These are phyloP conservation scores for Clarias fuscus DNA, from an alignment of 2,797 vertebrate species.

Conservation along the genomic window DNA sequence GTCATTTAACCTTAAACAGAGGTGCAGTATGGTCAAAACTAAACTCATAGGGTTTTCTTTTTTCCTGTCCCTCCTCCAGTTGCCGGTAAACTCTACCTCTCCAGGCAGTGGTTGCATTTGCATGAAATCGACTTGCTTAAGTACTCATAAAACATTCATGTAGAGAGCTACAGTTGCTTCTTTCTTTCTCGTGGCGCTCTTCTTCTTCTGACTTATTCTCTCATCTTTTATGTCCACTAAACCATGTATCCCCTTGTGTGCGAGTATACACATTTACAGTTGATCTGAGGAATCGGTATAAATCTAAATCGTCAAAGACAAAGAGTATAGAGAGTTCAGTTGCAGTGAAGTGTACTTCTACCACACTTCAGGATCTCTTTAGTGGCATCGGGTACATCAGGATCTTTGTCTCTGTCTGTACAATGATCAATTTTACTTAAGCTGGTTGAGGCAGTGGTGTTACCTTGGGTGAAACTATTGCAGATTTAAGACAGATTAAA, in stretches of 20 bases:
- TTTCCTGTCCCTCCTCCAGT: constrained; percentile 32
- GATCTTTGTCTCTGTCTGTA: constrained; percentile 3
- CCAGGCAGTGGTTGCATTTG: constrained; percentile 75
- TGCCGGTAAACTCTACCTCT: constrained; percentile 69
- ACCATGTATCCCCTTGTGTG: constrained; percentile 37
- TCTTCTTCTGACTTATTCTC: constrained; percentile 28
- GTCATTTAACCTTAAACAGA: not conserved
- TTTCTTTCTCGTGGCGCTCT: constrained; percentile 38
- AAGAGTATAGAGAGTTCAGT: constrained; percentile 45
- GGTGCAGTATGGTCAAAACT: not conserved
- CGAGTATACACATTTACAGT: not conserved
- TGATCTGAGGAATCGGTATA: not conserved
- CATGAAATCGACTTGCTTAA: constrained; percentile 80
- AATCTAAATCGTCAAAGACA: constrained; percentile 1
- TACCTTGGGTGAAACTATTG: not conserved
- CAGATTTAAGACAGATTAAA: not conserved
- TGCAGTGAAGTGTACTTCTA: constrained; percentile 18
- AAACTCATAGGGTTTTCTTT: not conserved
- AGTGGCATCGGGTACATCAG: constrained; percentile 22
- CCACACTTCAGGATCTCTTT: constrained; percentile 35
- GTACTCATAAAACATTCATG: constrained; percentile 72
- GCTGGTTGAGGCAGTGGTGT: not conserved
- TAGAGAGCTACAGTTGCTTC: constrained; percentile 56
- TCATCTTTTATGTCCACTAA: constrained; percentile 50
- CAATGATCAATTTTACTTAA: not conserved